Evolutionary conservation across 2,797 vertebrate genomes (phyloP), one percentile per base, ranked within the genome.

Genomic region (Sebastes diaconus): DNA sequence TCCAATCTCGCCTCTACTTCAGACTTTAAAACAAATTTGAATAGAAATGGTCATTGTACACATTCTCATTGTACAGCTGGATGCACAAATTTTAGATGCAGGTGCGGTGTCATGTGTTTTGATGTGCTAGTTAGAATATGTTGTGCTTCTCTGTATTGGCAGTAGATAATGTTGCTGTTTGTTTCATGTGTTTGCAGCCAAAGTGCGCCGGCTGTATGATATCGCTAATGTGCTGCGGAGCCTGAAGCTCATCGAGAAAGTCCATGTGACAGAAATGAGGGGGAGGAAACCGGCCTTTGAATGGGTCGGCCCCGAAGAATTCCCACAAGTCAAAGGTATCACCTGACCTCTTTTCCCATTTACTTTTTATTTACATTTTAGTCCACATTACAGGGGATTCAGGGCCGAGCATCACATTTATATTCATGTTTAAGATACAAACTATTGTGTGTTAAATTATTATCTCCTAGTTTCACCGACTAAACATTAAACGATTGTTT

Each of bases 141-240:
- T 72, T 46, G 25, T 46, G 27, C 12, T 8, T 52, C 5, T 24
- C n/a, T 73, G 4, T 27, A 2, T 3, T 6, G 2, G 11, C 8
- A 9, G 5, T 13, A 1, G 39, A 27, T 75, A 24, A 68, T 39
- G 13, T 4, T 22, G 25, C 3, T 65, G 34, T 77, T 81, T 73
- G 0, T 6, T 73, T 84, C 71, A 0, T 77, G 57, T 85, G 67
- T 91, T 94, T 87, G 50, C 91, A 99, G 99, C 98, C 73, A 99
- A 99, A 95, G 98, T 99, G 77, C 96, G 98, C 22, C 96, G 98
- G 74, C 93, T 99, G 70, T 99, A 99, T 79, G 98, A 99, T 73
- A 99, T 99, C 14, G 98, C 98, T 1, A 99, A 99, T 59, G 97
- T 99, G 75, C 96, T 99, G 72, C 97, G 97, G 81, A 99, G 98